Conservation (phyloP, 2,113 vertebrate genomes). For the Tenrec ecaudatus region DNA sequence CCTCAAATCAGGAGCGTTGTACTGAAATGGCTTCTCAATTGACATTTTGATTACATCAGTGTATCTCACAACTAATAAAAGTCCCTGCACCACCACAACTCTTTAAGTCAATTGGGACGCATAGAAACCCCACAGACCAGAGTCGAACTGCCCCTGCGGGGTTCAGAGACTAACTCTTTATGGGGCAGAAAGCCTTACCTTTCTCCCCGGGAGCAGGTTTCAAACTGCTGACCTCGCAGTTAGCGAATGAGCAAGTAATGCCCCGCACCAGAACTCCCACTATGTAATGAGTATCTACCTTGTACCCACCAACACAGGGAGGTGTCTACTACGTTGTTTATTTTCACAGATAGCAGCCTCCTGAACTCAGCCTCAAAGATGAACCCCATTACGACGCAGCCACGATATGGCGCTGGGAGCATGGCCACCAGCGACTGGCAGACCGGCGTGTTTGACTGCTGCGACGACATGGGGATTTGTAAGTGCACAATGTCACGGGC, state of each 20-base stretch:
- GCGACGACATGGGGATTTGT: slow-evolving; percentile 83
- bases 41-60: neutral
- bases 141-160: too few relatives aligned
- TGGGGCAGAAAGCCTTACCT: too few relatives aligned
- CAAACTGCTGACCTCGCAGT: too few relatives aligned
- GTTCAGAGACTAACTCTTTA: too few relatives aligned
- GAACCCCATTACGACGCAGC: slow-evolving; percentile 48
- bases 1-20: neutral
- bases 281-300: too few relatives aligned
- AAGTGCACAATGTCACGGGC: slow-evolving; percentile 50
- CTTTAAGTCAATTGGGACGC: too few relatives aligned
- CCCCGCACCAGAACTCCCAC: too few relatives aligned
- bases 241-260: too few relatives aligned
- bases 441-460: slow-evolving; percentile 76
- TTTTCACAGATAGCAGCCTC: slow-evolving; percentile 37
- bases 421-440: slow-evolving; percentile 82
- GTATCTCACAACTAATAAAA: neutral
- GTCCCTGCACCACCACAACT: too few relatives aligned
- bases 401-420: slow-evolving; percentile 44
- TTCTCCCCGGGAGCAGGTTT: too few relatives aligned
- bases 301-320: neutral
- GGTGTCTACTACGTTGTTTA: neutral
- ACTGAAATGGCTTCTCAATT: neutral
- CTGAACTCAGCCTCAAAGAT: slow-evolving; percentile 29
- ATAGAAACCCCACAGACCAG: too few relatives aligned